Evolutionary conservation across 1,140 invertebrate genomes (phyloP), one percentile per base, ranked within the genome.

Genomic region (Rhizoglyphus robini): DNA sequence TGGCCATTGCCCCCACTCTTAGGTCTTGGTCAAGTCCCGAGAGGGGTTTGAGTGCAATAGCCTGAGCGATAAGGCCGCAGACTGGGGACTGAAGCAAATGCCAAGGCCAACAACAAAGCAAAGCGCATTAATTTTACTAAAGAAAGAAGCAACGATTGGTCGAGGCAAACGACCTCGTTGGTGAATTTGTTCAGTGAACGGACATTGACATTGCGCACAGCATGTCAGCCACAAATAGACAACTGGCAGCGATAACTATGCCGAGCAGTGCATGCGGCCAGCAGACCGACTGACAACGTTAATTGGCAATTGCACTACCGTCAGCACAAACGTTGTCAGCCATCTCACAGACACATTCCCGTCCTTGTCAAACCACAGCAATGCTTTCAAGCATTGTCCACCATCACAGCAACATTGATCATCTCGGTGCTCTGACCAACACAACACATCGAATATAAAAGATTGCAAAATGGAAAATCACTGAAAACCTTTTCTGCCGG

Each of bases 71-170:
- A n/a, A n/a, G n/a, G n/a, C n/a, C n/a, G n/a, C n/a, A n/a, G n/a
- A n/a, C n/a, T n/a, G n/a, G n/a, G n/a, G n/a, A n/a, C n/a, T n/a
- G n/a, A n/a, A n/a, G 31, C 2, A 60, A 60, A 60, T 60, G 58
- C 58, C 58, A 60, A 60, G 58, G 58, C 58, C 58, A 60, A 60
- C n/a, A n/a, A n/a, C n/a, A n/a, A n/a, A n/a, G n/a, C n/a, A n/a
- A n/a, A n/a, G n/a, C n/a, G 23, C 48, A 51, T 2, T 2, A 51
- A 23, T 29, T 29, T 18, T 54, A 32, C 20, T 54, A 49, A 49
- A 49, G 20, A 49, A 23, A 49, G 23, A 51, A 27, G 36, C n/a
- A n/a, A n/a, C n/a, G n/a, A n/a, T n/a, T n/a, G n/a, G n/a, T n/a
- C n/a, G 27, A 60, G 58, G 58, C 58, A 29, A 60, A 60, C 58